Conservation (phyloP, 1,140 invertebrate species). For the Magallana ariakensis region DNA sequence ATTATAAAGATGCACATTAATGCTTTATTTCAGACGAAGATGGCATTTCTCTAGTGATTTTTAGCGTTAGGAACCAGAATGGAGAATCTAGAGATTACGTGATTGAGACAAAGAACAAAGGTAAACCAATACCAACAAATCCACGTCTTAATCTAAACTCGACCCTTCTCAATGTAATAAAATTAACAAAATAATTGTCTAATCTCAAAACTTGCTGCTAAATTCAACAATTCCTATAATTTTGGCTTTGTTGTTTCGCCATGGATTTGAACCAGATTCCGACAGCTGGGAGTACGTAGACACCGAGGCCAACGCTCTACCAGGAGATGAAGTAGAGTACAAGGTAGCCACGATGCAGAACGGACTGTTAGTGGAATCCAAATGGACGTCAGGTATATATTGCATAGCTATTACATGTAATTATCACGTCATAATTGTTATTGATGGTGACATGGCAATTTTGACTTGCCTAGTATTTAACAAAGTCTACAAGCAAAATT, state of each 20-base stretch:
- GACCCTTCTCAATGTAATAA: too few species aligned
- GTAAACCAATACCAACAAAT: not conserved
- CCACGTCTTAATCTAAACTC: too few species aligned
- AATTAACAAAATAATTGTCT: too few species aligned
- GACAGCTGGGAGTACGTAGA: constrained; percentile 7
- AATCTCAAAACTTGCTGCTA: too few species aligned
- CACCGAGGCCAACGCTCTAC: not conserved
- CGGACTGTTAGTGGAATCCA: not conserved
- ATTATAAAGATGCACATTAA: not conserved
- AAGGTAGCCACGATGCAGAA: not conserved
- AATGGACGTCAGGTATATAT: not conserved
- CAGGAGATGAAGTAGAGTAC: not conserved
- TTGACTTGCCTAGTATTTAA: too few species aligned
- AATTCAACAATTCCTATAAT: too few species aligned
- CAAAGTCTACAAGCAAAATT: too few species aligned
- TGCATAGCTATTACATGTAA: too few species aligned
- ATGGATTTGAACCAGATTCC: not conserved
- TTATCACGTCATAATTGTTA: too few species aligned
- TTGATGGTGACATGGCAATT: too few species aligned
- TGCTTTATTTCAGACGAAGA: not conserved
- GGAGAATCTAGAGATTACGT: not conserved
- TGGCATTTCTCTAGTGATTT: not conserved
- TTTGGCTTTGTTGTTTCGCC: not conserved
- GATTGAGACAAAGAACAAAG: not conserved
- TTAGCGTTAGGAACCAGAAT: not conserved